These are phyloP conservation scores for Poecile montanus DNA, from an alignment of 2,797 vertebrate species.

Conservation along the genomic window DNA sequence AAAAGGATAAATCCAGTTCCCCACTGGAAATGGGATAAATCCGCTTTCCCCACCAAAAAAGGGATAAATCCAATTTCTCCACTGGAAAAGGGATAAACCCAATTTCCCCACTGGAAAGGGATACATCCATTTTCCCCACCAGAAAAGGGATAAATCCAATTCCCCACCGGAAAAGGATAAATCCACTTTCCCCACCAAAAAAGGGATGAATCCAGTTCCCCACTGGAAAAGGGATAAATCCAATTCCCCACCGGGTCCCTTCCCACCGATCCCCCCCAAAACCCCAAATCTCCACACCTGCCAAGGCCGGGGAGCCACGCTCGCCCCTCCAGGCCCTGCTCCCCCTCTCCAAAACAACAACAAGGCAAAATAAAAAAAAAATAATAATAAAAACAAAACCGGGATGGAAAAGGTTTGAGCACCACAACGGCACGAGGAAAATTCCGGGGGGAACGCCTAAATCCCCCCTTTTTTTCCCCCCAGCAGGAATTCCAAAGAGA, in stretches of 20 bases:
- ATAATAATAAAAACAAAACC: too few species aligned
- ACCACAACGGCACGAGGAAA: slow-evolving; percentile 19
- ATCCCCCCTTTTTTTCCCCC: accelerated
- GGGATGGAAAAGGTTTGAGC: background rate
- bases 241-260: background rate
- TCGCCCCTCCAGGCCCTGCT: background rate
- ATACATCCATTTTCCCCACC: too few species aligned
- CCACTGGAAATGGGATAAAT: too few species aligned
- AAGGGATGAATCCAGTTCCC: background rate
- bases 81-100: too few species aligned
- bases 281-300: slow-evolving; percentile 1
- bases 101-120: too few species aligned
- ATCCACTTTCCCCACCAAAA: accelerated
- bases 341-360: background rate
- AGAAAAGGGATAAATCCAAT: background rate
- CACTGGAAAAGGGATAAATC: too few species aligned
- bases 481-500: slow-evolving; percentile 26
- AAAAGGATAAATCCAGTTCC: too few species aligned
- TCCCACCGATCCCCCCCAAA: background rate
- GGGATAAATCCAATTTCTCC: too few species aligned
- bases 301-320: background rate
- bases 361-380: too few species aligned
- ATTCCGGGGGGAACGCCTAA: background rate
- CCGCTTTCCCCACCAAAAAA: too few species aligned
- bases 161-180: accelerated